Conservation (phyloP, 2,888 invertebrate species). For the Andrena bicolor region DNA sequence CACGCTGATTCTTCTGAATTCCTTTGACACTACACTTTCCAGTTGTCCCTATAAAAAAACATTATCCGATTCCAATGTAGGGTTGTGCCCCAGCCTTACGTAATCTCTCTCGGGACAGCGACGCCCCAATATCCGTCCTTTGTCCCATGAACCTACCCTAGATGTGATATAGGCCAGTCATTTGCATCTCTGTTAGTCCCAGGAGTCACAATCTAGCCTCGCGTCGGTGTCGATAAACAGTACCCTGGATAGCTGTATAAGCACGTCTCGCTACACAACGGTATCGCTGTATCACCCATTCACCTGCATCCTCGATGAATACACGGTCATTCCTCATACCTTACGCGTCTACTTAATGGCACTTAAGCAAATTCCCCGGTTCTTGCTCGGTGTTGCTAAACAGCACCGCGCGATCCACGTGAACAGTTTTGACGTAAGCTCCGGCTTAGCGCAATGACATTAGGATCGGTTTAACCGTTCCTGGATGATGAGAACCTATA, state of each 20-base stretch:
- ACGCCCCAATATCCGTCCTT: constrained; percentile 41
- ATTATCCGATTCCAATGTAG: background rate
- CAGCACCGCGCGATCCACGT: constrained; percentile 40
- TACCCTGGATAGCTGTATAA: constrained; percentile 60
- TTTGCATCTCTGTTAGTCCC: constrained; percentile 72
- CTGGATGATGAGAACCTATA: background rate
- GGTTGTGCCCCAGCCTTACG: background rate
- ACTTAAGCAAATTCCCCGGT: constrained; percentile 66
- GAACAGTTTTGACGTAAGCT: constrained; percentile 65
- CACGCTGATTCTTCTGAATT: background rate
- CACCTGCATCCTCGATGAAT: constrained; percentile 56
- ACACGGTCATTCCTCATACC: constrained; percentile 66
- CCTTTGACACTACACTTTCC: background rate
- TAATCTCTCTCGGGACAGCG: constrained; percentile 28
- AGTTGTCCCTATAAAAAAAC: background rate
- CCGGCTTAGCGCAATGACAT: constrained; percentile 41
- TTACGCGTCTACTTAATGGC: constrained; percentile 65
- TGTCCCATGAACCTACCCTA: constrained; percentile 53
- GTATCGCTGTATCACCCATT: constrained; percentile 55
- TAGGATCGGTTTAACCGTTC: constrained; percentile 42
- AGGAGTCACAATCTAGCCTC: constrained; percentile 61
- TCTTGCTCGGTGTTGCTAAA: constrained; percentile 45
- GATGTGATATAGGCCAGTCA: constrained; percentile 63
- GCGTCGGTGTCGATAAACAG: constrained; percentile 74
- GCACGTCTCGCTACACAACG: constrained; percentile 43